A percentile compares a stretch with the other conserved stretches of the same genome.
These are phyloP conservation scores for Linepithema humile DNA, from an alignment of 1,140 invertebrate species.

Conservation along the genomic window DNA sequence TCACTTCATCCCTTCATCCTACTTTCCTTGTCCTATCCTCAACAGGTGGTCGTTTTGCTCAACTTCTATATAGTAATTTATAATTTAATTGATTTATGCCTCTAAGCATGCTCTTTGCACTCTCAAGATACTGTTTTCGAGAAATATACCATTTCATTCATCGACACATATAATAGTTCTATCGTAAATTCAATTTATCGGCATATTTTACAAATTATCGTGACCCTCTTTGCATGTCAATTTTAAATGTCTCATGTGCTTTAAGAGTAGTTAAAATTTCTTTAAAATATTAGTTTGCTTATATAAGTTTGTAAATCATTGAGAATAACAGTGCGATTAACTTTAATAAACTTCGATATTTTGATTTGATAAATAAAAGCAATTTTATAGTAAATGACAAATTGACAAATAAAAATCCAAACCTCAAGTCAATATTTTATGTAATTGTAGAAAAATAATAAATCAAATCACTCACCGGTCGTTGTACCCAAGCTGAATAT, in stretches of 20 bases:
- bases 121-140: constrained; percentile 61
- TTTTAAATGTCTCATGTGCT: neutral
- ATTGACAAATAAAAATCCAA: too few species aligned
- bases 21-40: constrained; percentile 75
- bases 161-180: constrained; percentile 73
- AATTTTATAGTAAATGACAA: too few species aligned
- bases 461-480: too few species aligned
- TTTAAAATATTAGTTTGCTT: constrained; percentile 62
- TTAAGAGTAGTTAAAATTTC: constrained; percentile 22
- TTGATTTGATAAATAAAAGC: too few species aligned
- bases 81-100: constrained; percentile 83
- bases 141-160: constrained; percentile 75
- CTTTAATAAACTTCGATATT: constrained; percentile 64
- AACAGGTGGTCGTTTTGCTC: constrained; percentile 83
- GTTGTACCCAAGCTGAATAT: too few species aligned
- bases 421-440: too few species aligned
- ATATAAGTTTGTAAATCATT: constrained; percentile 57
- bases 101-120: constrained; percentile 27
- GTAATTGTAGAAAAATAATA: too few species aligned
- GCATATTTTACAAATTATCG: neutral
- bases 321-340: neutral
- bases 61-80: constrained; percentile 83
- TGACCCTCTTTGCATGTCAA: neutral
- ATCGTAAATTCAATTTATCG: constrained; percentile 46
- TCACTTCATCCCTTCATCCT: constrained; percentile 77